Evolutionary conservation across 2,888 invertebrate species (phyloP), one percentile per base, ranked within the genome.

Genomic region (Drosophila algonquin): DNA sequence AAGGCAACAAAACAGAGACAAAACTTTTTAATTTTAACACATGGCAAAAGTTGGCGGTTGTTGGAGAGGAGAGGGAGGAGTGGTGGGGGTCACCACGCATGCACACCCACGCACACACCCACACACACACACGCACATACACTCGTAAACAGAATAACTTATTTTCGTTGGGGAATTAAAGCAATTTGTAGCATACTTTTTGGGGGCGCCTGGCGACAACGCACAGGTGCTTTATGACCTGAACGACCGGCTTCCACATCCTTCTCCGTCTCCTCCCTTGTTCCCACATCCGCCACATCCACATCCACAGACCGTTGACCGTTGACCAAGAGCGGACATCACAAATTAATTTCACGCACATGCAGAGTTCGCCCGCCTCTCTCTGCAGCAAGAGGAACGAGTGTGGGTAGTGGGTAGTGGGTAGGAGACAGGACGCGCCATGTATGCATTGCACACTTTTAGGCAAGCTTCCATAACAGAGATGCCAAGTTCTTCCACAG

Each of bases 101-200:
- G 35, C 35, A 35, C 35, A 35, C 40, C 14, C 40, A 53, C 35
- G 14, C 18, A 18, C 35, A 35, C 35, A 35, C 40, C 14, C 40
- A 53, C 35, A 18, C 48, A 32, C 45, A 57, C 50, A 24, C 63
- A 60, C 32, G 45, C 47, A 56, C 53, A 55, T 69, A 71, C 18
- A 71, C 72, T 77, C 77, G 73, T 73, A 79, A 73, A 75, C 76
- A 77, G 83, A 81, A 81, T 77, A 82, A 81, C 65, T 81, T 82
- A 77, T 81, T 77, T 71, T 40, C 80, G 78, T 64, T 73, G 53
- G 80, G 83, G 80, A 83, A 80, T 83, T 80, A 80, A 77, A 69
- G 65, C 81, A 81, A 83, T 83, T 83, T 83, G 83, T 80, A 80
- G 78, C 78, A 80, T 76, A 76, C 78, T 65, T 80, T 77, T 77